Percentiles rank a stretch among this genome's conserved stretches.
phyloP scores from a whole-genome alignment of 1,140 invertebrate species.

The Cecropterus lyciades region DNA sequence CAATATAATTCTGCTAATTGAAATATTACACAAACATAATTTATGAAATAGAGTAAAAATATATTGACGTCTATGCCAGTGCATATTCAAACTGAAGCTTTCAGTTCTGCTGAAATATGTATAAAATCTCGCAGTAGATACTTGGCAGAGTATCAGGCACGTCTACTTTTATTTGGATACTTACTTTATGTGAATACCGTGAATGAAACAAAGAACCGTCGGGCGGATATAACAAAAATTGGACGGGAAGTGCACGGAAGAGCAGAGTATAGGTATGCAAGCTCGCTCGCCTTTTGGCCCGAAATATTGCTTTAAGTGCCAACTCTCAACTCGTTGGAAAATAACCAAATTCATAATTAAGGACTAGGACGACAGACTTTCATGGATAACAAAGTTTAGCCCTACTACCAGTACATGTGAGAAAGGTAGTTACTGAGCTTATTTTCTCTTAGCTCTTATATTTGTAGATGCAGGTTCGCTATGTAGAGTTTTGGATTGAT shows the following conservation, averaged over 20 bases:
- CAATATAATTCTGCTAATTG: no score
- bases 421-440: no score
- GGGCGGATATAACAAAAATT: conserved; percentile 41
- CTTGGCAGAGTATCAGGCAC: conserved; percentile 24
- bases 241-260: conserved; percentile 31
- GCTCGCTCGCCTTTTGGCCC: conserved; percentile 48
- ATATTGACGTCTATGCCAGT: not conserved
- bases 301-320: conserved; percentile 46
- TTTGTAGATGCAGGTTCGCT: no score
- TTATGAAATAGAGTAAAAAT: conserved; percentile 1
- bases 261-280: conserved; percentile 24
- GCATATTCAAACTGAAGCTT: conserved; percentile 2
- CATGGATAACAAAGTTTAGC: no score
- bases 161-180: conserved; percentile 26
- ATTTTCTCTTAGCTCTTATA: no score
- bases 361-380: no score
- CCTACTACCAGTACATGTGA: no score
- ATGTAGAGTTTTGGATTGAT: no score
- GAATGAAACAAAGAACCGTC: conserved; percentile 41
- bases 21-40: no score
- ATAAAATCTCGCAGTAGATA: conserved; percentile 7
- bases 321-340: conserved; percentile 49
- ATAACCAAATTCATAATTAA: conserved; percentile 36
- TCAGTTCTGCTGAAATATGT: conserved; percentile 7
- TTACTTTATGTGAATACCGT: conserved; percentile 28